Evolutionary conservation across 2,888 invertebrate species (phyloP).

Genomic region (Mechanitis messenoides): DNA sequence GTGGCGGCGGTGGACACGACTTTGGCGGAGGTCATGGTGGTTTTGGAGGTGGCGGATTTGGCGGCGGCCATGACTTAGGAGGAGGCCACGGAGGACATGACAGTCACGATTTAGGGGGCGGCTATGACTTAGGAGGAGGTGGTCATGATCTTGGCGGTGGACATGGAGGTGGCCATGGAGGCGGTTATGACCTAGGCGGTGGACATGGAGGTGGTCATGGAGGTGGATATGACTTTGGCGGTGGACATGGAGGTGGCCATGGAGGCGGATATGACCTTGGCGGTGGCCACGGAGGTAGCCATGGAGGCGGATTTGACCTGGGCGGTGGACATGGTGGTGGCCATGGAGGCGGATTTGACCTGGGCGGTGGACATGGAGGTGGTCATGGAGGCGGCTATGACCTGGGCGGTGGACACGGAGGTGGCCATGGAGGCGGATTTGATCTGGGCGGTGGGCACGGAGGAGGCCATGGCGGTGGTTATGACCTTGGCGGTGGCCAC

Average conservation of each 20-base stretch:
- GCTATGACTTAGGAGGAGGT: constrained; percentile 27
- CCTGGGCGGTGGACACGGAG: constrained; percentile 33
- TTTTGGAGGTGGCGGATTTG: constrained; percentile 25
- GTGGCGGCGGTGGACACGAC: constrained; percentile 12
- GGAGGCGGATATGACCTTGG: constrained; percentile 26
- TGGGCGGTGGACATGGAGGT: constrained; percentile 36
- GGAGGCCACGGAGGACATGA: constrained; percentile 34
- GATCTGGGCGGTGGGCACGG: constrained; percentile 30
- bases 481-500: constrained; percentile 22
- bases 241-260: constrained; percentile 19
- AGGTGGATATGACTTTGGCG: constrained; percentile 9
- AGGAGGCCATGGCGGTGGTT: constrained; percentile 32
- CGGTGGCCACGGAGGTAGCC: constrained; percentile 35
- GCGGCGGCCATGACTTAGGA: constrained; percentile 35
- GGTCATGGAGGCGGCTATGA: constrained; percentile 35
- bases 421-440: constrained; percentile 37
- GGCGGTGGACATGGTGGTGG: constrained; percentile 32
- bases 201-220: constrained; percentile 36
- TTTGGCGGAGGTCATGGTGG: constrained; percentile 33
- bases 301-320: constrained; percentile 33
- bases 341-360: constrained; percentile 35
- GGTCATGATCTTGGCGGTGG: constrained; percentile 33
- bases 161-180: constrained; percentile 33
- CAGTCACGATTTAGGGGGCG: constrained; percentile 36
- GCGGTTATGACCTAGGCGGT: constrained; percentile 34